Base-by-base conservation (phyloP, 1,140 invertebrate genomes). In the Drosophila pruinosa region DNA sequence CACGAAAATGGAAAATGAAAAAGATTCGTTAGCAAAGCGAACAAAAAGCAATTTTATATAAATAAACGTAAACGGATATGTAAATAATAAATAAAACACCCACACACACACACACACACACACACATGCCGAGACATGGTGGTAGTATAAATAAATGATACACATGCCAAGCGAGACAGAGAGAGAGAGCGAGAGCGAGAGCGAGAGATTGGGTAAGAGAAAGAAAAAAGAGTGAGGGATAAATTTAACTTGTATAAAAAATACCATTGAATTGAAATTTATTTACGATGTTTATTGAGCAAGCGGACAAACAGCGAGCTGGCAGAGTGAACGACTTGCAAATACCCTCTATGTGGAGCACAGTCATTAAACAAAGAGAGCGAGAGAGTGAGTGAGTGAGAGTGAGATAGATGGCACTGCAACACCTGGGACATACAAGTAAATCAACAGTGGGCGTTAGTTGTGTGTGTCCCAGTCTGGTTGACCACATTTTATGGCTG, bases 31-130 rank as follows among this genome's bases (percentile, higher is more conserved):
- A 64, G 58, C 12, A 52, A 45, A 26, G 58, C 26, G 64, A 73
- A 70, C 57, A 73, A 63, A 70, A 73, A 70, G 57, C 34, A 70
- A 74, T 71, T 71, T 71, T 71, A 57, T 75, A 67, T 72, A 72
- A 75, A 75, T 72, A 61, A 72, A 67, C 56, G 61, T 67, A 75
- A 75, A 75, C 61, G 72, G 61, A 72, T 75, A 72, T 75, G 72
- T 75, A 75, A 75, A 75, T 75, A 75, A 75, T 75, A 75, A 72
- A 72, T 72, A 72, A 72, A 59, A 72, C 70, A 58, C 38, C 19
- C 63, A 45, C 52, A 48, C 12, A 17, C 58, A 70, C 34, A 31
- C 43, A 45, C 52, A 43, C 24, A 48, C 53, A 50, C 19, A 41
- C n/a, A 34, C 15, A 21, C 12, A 17, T 5, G 54, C 58, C 48